Evolutionary conservation across 2,797 vertebrate species (phyloP).

Genomic region (Sebastes elongatus): DNA sequence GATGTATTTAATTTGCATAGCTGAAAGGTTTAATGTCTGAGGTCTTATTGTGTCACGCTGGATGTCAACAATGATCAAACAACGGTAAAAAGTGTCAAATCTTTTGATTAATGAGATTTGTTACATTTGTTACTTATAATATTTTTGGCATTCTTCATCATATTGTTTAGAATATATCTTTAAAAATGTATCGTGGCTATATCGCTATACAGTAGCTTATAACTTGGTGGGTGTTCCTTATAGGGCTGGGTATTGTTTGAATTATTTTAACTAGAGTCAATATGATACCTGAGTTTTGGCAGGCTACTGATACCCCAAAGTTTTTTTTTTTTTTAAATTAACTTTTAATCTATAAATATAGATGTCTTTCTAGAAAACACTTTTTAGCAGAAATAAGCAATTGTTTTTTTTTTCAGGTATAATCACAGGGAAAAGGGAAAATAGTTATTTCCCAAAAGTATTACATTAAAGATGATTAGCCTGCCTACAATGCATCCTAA

Average conservation of each 20-base stretch:
- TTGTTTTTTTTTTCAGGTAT: neutral
- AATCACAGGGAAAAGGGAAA: neutral
- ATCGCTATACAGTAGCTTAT: neutral
- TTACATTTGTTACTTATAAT: neutral
- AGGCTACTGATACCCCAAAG: too few relatives aligned
- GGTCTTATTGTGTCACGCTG: constrained; percentile 29
- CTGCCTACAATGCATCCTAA: neutral
- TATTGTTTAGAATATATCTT: neutral
- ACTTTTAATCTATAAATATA: neutral
- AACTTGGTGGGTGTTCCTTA: neutral
- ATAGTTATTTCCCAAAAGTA: neutral
- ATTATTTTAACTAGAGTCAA: neutral
- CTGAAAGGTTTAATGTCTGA: constrained; percentile 55
- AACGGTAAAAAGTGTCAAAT: neutral
- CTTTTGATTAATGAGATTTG: neutral
- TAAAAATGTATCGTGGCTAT: neutral
- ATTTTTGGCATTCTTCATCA: neutral
- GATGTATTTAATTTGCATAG: constrained; percentile 82
- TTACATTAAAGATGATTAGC: neutral
- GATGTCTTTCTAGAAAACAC: neutral
- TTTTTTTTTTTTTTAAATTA: too few relatives aligned
- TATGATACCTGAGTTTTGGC: neutral
- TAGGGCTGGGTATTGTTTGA: neutral
- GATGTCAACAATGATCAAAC: constrained; percentile 41
- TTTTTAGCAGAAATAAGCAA: neutral